A percentile compares a stretch with the other conserved stretches of the same genome.
phyloP scores from a whole-genome alignment of 1,140 invertebrate genomes.

The Leguminivora glycinivorella region DNA sequence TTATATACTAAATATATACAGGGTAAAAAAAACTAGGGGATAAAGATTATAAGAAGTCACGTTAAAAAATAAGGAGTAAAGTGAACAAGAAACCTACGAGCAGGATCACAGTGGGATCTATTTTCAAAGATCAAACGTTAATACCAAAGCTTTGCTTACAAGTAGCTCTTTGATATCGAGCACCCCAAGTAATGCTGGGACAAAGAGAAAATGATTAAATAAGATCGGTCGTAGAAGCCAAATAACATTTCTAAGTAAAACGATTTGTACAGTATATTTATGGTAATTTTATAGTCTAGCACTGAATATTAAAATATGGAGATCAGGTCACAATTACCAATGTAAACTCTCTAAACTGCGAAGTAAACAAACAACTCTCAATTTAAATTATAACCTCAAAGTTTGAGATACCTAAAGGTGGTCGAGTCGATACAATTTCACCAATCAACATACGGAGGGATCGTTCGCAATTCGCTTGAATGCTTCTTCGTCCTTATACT shows the following conservation, averaged over 20 bases:
- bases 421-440: slow-evolving; percentile 6
- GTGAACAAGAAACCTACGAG: slow-evolving; percentile 14
- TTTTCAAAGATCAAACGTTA: slow-evolving; percentile 25
- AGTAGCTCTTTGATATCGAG: slow-evolving; percentile 22
- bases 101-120: slow-evolving; percentile 16
- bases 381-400: slow-evolving; percentile 18
- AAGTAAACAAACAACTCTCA: slow-evolving; percentile 16
- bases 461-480: neutral
- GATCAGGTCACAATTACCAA: slow-evolving; percentile 17
- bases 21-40: too few relatives aligned
- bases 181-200: slow-evolving; percentile 7
- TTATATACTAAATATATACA: too few relatives aligned
- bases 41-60: neutral
- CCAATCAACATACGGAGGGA: slow-evolving; percentile 17
- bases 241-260: neutral
- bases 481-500: slow-evolving; percentile 5
- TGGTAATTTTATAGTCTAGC: neutral
- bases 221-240: neutral
- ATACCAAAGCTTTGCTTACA: slow-evolving; percentile 20
- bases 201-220: slow-evolving; percentile 15
- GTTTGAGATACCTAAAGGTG: slow-evolving; percentile 6
- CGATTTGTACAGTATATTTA: too few relatives aligned
- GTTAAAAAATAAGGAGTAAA: slow-evolving; percentile 20
- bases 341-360: slow-evolving; percentile 1
- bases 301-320: slow-evolving; percentile 16